These are phyloP conservation scores for Tachina lurida DNA, from an alignment of 2,888 invertebrate genomes.

Conservation along the genomic window DNA sequence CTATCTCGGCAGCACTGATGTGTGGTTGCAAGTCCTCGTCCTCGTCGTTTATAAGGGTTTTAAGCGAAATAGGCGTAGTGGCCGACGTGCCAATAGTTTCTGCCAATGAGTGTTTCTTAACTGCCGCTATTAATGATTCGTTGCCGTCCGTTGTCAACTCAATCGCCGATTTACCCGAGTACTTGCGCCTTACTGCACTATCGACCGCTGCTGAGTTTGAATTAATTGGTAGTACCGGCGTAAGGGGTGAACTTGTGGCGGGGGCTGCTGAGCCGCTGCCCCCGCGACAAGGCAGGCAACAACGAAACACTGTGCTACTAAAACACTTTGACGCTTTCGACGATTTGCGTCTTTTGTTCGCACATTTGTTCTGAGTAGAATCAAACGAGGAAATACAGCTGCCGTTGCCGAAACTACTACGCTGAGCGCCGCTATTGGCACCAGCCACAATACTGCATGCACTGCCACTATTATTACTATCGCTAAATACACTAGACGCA, in stretches of 20 bases:
- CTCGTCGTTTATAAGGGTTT: slow-evolving; percentile 80
- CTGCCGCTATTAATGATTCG: slow-evolving; percentile 70
- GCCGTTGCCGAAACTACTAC: slow-evolving; percentile 73
- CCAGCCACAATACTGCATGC: slow-evolving; percentile 72
- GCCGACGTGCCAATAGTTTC: slow-evolving; percentile 80
- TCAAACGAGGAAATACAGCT: slow-evolving; percentile 72
- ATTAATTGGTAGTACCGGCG: slow-evolving; percentile 79
- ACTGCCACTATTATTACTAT: slow-evolving; percentile 75
- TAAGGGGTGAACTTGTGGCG: slow-evolving; percentile 84
- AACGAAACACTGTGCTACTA: slow-evolving; percentile 90
- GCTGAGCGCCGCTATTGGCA: slow-evolving; percentile 61
- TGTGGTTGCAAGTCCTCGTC: slow-evolving; percentile 76
- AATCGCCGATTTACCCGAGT: slow-evolving; percentile 68
- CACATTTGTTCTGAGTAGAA: slow-evolving; percentile 64
- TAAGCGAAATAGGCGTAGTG: slow-evolving; percentile 80
- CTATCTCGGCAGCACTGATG: slow-evolving; percentile 78
- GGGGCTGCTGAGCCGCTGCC: slow-evolving; percentile 89
- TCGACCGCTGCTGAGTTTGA: slow-evolving; percentile 50
- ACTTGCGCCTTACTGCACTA: slow-evolving; percentile 72
- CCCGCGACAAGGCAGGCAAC: slow-evolving; percentile 93
- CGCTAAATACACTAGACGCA: slow-evolving; percentile 71
- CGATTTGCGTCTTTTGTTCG: slow-evolving; percentile 78
- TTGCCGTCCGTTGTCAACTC: slow-evolving; percentile 68
- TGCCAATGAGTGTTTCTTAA: slow-evolving; percentile 79
- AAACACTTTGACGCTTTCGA: slow-evolving; percentile 82